Conservation (phyloP, 2,797 vertebrate genomes). For the Malacoctenus gilli region DNA sequence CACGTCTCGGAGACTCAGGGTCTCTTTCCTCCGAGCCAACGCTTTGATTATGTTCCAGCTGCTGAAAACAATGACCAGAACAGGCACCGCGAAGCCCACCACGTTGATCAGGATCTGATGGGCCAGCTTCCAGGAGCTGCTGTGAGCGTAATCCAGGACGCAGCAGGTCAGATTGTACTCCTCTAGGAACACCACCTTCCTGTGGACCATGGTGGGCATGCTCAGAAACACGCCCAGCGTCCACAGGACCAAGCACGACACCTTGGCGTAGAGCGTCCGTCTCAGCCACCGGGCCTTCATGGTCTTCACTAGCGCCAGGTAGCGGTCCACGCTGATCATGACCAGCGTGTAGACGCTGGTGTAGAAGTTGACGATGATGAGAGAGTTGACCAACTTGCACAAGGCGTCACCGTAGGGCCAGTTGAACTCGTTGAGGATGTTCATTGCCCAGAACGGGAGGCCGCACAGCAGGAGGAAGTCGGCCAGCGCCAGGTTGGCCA, state of each 20-base stretch:
- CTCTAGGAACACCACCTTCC: conserved; percentile 61
- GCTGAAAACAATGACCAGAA: conserved; percentile 83
- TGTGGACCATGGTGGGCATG: conserved; percentile 77
- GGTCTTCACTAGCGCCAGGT: conserved; percentile 89
- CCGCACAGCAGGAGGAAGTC: conserved; percentile 85
- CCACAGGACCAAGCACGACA: conserved; percentile 86
- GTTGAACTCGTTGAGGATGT: conserved; percentile 81
- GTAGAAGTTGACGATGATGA: conserved; percentile 85
- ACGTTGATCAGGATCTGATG: conserved; percentile 82
- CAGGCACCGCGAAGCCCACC: conserved; percentile 86
- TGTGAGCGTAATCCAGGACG: conserved; percentile 56
- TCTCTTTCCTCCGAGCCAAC: conserved; percentile 76
- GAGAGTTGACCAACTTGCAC: conserved; percentile 84
- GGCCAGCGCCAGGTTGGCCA: conserved; percentile 88
- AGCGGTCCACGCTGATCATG: conserved; percentile 92
- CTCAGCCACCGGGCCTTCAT: conserved; percentile 86
- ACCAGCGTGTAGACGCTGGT: conserved; percentile 88
- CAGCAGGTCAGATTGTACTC: conserved; percentile 67
- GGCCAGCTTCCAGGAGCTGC: conserved; percentile 73
- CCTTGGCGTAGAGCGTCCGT: conserved; percentile 81
- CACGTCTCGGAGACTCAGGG: conserved; percentile 64
- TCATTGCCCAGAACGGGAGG: conserved; percentile 92
- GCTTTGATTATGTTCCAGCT: conserved; percentile 80
- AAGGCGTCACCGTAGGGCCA: conserved; percentile 88
- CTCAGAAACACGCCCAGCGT: conserved; percentile 80